These are phyloP conservation scores for Drosophila stalkeri DNA, from an alignment of 2,888 invertebrate genomes.

Conservation along the genomic window DNA sequence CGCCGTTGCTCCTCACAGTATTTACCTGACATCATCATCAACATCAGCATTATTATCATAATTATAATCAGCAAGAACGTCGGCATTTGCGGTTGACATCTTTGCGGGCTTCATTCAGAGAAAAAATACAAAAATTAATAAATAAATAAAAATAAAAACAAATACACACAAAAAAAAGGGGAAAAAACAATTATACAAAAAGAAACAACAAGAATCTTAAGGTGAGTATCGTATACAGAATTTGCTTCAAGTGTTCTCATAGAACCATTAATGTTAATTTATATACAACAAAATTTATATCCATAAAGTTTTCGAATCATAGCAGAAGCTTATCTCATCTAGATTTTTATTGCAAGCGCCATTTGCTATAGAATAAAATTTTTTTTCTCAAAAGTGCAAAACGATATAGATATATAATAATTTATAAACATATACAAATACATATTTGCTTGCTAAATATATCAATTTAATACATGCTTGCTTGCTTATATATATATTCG, in stretches of 20 bases:
- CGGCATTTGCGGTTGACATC: constrained; percentile 71
- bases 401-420: neutral
- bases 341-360: neutral
- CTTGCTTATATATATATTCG: no score
- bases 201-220: constrained; percentile 9
- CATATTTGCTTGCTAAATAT: no score
- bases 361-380: neutral
- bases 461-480: no score
- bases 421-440: no score
- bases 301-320: neutral
- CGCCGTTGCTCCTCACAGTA: constrained; percentile 21
- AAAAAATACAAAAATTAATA: constrained; percentile 22
- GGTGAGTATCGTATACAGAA: constrained; percentile 20
- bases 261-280: neutral
- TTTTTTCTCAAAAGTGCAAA: no score
- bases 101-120: constrained; percentile 66
- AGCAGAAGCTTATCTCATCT: constrained; percentile 1
- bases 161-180: constrained; percentile 19
- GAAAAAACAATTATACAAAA: no score
- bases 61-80: constrained; percentile 32
- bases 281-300: neutral
- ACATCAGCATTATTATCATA: constrained; percentile 26
- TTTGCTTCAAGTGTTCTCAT: neutral
- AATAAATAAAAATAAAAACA: constrained; percentile 10
- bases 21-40: constrained; percentile 62